phyloP scores from a whole-genome alignment of 2,888 invertebrate species.

The Thera obeliscata region DNA sequence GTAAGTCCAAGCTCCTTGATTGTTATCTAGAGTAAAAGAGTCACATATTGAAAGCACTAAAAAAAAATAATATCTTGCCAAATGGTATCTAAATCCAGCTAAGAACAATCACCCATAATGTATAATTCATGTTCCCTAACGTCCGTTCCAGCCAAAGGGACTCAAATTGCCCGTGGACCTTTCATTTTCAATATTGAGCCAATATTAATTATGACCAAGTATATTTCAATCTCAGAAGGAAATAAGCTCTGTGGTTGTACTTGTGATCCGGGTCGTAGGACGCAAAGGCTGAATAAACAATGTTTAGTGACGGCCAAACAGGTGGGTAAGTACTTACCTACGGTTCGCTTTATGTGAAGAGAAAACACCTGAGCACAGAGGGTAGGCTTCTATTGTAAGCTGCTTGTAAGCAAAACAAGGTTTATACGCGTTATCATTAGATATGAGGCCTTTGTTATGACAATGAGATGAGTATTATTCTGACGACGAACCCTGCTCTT shows the following conservation, averaged over 20 bases:
- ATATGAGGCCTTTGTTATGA: neutral
- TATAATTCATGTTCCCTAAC: slow-evolving; percentile 73
- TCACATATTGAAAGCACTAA: neutral
- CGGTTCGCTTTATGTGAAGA: slow-evolving; percentile 56
- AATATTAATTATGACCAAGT: slow-evolving; percentile 58
- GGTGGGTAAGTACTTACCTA: slow-evolving; percentile 51
- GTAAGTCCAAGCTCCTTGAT: too few species aligned
- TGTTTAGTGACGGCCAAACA: slow-evolving; percentile 60
- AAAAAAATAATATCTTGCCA: slow-evolving; percentile 46
- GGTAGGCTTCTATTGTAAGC: slow-evolving; percentile 44
- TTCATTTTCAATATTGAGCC: slow-evolving; percentile 60
- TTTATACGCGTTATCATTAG: slow-evolving; percentile 4
- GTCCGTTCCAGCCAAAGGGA: slow-evolving; percentile 60
- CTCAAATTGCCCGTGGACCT: slow-evolving; percentile 70
- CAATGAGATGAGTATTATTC: neutral
- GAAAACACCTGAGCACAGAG: slow-evolving; percentile 59
- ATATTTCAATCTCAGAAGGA: slow-evolving; percentile 40
- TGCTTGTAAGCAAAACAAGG: slow-evolving; percentile 40
- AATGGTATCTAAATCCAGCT: slow-evolving; percentile 45
- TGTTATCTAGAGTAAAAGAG: neutral
- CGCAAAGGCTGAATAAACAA: slow-evolving; percentile 57
- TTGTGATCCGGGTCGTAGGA: slow-evolving; percentile 46
- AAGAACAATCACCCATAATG: slow-evolving; percentile 59
- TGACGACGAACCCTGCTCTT: neutral
- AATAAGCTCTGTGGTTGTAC: slow-evolving; percentile 31